Evolutionary conservation across 2,797 vertebrate genomes (phyloP).

Genomic region (Tamandua tetradactyla): DNA sequence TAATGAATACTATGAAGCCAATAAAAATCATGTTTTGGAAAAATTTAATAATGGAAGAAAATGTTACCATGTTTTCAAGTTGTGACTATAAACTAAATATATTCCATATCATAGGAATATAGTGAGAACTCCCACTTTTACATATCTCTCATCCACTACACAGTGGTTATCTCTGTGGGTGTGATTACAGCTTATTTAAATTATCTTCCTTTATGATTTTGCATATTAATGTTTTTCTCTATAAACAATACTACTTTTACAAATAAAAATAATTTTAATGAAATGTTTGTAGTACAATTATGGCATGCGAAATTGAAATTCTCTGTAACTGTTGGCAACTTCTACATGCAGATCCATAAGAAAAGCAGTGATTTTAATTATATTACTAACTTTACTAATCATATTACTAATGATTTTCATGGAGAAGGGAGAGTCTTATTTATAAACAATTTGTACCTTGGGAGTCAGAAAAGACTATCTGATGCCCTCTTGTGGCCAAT

Average conservation of each 20-base stretch:
- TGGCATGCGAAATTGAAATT: slow-evolving; percentile 18
- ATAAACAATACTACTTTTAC: background rate
- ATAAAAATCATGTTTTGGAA: slow-evolving; percentile 14
- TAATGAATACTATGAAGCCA: background rate
- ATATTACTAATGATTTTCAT: background rate
- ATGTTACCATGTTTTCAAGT: slow-evolving; percentile 2
- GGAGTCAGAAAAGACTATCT: slow-evolving; percentile 28
- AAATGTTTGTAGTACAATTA: background rate
- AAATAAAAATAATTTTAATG: slow-evolving; percentile 10
- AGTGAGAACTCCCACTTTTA: background rate
- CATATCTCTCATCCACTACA: slow-evolving; percentile 9
- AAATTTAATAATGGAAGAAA: background rate
- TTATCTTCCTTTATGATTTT: background rate
- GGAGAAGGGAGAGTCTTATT: background rate
- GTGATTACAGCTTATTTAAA: background rate
- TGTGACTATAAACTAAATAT: background rate
- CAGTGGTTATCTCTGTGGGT: background rate
- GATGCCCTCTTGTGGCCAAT: slow-evolving; percentile 75
- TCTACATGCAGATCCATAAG: background rate
- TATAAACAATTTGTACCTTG: background rate
- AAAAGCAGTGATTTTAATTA: slow-evolving; percentile 35
- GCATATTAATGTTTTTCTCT: slow-evolving; percentile 15
- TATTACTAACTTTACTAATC: too few relatives aligned
- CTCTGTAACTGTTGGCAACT: background rate
- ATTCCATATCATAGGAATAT: background rate